These are phyloP conservation scores for Apis mellifera DNA, from an alignment of 1,140 invertebrate species.

Conservation along the genomic window Amel_HAv3.1 CM009938.2:6306001-6306500, in stretches of 20 bases:
- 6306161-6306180: slow-evolving; percentile 37
- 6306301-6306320: no score
- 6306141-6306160: slow-evolving; percentile 58
- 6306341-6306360: no score
- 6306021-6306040: slow-evolving; percentile 99
- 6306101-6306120: slow-evolving; percentile 83
- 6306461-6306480: background rate
- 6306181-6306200: background rate
- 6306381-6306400: no score
- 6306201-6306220: background rate
- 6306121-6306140: slow-evolving; percentile 77
- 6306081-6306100: slow-evolving; percentile 96
- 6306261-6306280: background rate
- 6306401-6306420: no score
- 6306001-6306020: slow-evolving; percentile 99
- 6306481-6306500: background rate
- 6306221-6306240: background rate
- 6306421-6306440: background rate
- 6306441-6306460: background rate
- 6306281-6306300: background rate
- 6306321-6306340: no score
- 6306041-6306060: slow-evolving; percentile 98
- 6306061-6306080: slow-evolving; percentile 95
- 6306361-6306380: no score
- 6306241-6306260: background rate